Evolutionary conservation across 1,140 invertebrate species (phyloP).

Genomic region (Globodera ellingtonae): DNA sequence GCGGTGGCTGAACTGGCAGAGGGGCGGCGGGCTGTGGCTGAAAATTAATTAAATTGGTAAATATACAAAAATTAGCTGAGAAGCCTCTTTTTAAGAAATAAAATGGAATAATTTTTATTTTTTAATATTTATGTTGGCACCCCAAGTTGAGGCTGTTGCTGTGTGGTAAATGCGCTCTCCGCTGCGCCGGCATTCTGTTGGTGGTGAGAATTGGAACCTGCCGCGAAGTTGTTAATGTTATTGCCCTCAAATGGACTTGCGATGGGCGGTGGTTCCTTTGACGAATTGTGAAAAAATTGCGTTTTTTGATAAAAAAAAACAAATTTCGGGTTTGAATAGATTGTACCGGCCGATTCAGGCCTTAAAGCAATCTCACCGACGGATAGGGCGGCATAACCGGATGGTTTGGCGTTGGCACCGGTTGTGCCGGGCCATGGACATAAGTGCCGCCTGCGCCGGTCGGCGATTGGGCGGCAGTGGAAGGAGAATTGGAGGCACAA

Average conservation of each 20-base stretch:
- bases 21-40: constrained; percentile 15
- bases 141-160: background rate
- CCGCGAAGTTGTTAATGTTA: constrained; percentile 4
- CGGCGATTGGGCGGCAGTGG: background rate
- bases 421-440: background rate
- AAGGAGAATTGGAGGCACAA: background rate
- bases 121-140: background rate
- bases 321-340: too few species aligned
- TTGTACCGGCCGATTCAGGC: too few species aligned
- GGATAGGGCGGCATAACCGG: background rate
- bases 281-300: too few species aligned
- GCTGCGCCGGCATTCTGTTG: constrained; percentile 1
- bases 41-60: background rate
- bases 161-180: background rate
- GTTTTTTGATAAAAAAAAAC: too few species aligned
- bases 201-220: background rate
- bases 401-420: background rate
- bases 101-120: constrained; percentile 3
- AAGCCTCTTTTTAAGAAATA: constrained; percentile 6
- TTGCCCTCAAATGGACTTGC: background rate
- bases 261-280: background rate
- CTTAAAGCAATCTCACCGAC: background rate
- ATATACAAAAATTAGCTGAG: too few species aligned
- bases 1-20: constrained; percentile 15
- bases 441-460: background rate